Evolutionary conservation across 2,113 vertebrate species (phyloP), one percentile per base, ranked within the genome.

Genomic region (Epinephelus moara): DNA sequence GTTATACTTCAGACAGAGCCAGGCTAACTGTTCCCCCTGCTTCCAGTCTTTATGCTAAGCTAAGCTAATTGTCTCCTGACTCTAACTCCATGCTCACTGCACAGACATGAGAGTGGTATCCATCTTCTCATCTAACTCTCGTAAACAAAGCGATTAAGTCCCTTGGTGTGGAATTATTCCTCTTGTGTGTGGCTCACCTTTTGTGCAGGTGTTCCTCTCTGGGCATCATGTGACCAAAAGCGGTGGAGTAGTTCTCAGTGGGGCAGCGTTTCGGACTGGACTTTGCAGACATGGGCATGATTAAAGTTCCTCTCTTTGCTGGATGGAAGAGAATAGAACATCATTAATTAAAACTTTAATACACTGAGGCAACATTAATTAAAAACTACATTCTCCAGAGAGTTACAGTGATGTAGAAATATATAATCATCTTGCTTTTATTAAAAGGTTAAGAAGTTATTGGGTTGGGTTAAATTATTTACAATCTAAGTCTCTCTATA

Each of bases 211-310:
- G 96, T 78, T 98, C 96, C 18, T 95, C 96, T 90, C 91, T 94
- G 42, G 95, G 95, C 85, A 97, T 91, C 50, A 95, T 91, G 80
- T 96, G 96, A 87, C 96, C 97, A 52, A 99, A 98, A 9, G 97
- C 98, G 8, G 97, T 97, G 80, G 98, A 99, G 81, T 97, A 93
- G 85, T 99, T 99, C 88, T 99, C 98, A n/a, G 95, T 96, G 0
- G 98, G 98, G 85, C 96, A 98, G 70, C 98, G 95, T 92, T 99
- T 99, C 0, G 98, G 98, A 84, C 98, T 99, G 86, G 97, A 98
- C 25, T 95, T 97, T 42, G 97, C 96, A 9, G 97, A 96, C 74
- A 96, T 84, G 0, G 98, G 97, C 33, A 88, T 92, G 75, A 99
- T 84, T 91, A 99, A 94, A 21, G 96, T 97, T 76, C 98, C 97